These are phyloP conservation scores for Sinocyclocheilus rhinocerous DNA, from an alignment of 2,113 vertebrate genomes.

Conservation along the genomic window DNA sequence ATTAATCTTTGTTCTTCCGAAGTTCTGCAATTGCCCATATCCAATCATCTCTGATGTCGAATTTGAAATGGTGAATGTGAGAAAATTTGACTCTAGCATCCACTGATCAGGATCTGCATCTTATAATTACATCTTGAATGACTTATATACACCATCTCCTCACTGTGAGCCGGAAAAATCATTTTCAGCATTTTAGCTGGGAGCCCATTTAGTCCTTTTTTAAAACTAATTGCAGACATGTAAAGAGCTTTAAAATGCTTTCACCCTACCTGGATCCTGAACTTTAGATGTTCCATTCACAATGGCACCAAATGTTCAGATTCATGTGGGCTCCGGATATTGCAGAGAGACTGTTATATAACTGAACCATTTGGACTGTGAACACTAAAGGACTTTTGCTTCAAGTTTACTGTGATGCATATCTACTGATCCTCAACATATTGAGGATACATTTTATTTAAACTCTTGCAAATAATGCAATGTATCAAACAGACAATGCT, in stretches of 20 bases:
- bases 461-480: background rate
- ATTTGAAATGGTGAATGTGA: conserved; percentile 34
- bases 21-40: conserved; percentile 7
- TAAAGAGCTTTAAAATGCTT: conserved; percentile 7
- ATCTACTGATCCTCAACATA: background rate
- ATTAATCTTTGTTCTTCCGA: conserved; percentile 5
- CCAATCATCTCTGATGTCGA: conserved; percentile 16
- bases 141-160: background rate
- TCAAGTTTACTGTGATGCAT: conserved; percentile 8
- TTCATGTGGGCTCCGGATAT: conserved; percentile 24
- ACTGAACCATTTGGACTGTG: conserved; percentile 46
- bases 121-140: conserved; percentile 16
- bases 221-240: conserved; percentile 20
- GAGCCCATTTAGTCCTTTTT: background rate
- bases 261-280: conserved; percentile 14
- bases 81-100: conserved; percentile 18
- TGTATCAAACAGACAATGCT: background rate
- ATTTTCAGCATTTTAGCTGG: too few species aligned
- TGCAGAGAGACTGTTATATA: conserved; percentile 49
- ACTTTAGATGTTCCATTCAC: conserved; percentile 23
- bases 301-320: conserved; percentile 31
- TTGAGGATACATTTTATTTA: background rate
- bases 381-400: conserved; percentile 39
- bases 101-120: conserved; percentile 4
- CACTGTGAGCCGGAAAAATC: background rate